phyloP scores from a whole-genome alignment of 2,888 invertebrate genomes.

The Trachelus stipa region DNA sequence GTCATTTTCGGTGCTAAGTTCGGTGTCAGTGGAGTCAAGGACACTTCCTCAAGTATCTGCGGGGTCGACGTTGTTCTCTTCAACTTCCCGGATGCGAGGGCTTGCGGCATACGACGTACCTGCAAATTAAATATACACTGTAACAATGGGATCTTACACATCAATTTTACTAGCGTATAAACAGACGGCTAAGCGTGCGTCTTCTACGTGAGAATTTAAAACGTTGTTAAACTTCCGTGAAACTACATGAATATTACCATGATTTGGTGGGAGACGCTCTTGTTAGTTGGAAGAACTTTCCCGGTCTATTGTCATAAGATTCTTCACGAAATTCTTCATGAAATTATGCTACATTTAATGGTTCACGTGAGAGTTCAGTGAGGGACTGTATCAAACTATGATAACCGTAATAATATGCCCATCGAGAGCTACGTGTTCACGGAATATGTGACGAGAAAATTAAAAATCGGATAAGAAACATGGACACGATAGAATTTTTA shows the following conservation, averaged over 20 bases:
- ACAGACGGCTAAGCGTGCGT: background rate
- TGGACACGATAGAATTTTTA: background rate
- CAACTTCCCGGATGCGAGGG: conserved; percentile 53
- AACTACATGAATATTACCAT: background rate
- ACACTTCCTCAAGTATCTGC: conserved; percentile 53
- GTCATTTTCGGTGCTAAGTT: conserved; percentile 55
- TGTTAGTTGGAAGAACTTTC: background rate
- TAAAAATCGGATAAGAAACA: background rate
- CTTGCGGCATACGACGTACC: conserved; percentile 60
- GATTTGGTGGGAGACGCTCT: background rate
- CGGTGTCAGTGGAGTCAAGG: conserved; percentile 32
- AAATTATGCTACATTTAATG: background rate
- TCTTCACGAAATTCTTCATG: background rate
- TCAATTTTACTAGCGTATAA: background rate
- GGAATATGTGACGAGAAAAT: background rate
- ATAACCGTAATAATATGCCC: background rate
- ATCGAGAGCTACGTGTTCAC: background rate
- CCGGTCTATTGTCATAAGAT: background rate
- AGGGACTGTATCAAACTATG: background rate
- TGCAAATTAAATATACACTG: conserved; percentile 21
- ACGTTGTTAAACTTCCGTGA: background rate
- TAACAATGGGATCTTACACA: background rate
- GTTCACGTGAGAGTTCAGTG: background rate
- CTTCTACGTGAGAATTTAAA: background rate
- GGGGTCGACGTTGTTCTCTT: conserved; percentile 61